A percentile compares a stretch with the other conserved stretches of the same genome.
These are phyloP conservation scores for Dorcus hopei DNA, from an alignment of 2,888 invertebrate genomes.

Conservation along the genomic window DNA sequence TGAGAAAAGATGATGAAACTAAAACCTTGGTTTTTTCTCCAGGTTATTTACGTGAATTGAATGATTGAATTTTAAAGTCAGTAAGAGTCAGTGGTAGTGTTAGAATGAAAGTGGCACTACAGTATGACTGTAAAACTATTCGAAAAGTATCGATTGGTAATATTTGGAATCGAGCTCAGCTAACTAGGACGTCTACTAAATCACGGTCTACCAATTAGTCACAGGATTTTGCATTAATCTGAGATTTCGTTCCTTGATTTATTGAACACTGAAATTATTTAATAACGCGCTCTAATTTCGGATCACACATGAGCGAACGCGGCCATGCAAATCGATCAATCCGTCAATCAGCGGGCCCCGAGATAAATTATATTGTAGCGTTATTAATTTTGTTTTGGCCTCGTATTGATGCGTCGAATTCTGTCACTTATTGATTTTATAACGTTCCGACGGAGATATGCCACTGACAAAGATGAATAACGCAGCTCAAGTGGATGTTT, in stretches of 20 bases:
- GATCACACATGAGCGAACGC: not conserved
- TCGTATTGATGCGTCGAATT: not conserved
- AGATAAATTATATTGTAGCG: not conserved
- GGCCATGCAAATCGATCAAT: not conserved
- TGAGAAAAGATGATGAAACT: too few relatives aligned
- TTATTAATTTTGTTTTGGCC: conserved; percentile 1
- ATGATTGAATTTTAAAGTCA: too few relatives aligned
- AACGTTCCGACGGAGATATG: not conserved
- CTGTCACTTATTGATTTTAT: not conserved
- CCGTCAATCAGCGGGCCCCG: not conserved
- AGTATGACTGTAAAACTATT: too few relatives aligned
- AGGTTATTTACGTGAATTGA: too few relatives aligned
- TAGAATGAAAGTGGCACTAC: too few relatives aligned
- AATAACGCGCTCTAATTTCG: not conserved
- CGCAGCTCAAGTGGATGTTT: too few relatives aligned
- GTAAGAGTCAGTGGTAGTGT: too few relatives aligned
- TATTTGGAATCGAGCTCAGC: not conserved
- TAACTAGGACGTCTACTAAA: not conserved
- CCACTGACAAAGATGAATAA: not conserved
- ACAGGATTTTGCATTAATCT: conserved; percentile 1
- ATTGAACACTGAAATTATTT: conserved; percentile 2
- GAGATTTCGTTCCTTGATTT: conserved; percentile 1
- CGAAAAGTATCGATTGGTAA: not conserved
- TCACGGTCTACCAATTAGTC: not conserved
- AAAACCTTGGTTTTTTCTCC: too few relatives aligned